Evolutionary conservation across 2,888 invertebrate species (phyloP).

Genomic region (Acanthococcus lagerstroemiae): DNA sequence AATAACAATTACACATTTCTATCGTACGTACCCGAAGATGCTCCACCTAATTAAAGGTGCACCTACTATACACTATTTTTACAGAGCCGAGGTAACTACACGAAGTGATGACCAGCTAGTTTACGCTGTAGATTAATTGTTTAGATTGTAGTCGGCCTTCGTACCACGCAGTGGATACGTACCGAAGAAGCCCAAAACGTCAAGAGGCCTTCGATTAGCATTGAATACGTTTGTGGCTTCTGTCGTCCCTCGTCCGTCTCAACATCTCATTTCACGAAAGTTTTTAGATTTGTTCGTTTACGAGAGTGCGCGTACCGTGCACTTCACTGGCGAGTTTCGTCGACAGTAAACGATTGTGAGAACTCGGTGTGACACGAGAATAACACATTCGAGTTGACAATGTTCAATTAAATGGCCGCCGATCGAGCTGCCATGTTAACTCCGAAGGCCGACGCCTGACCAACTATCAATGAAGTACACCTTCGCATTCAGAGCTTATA

Average conservation of each 20-base stretch:
- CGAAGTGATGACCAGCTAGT: constrained; percentile 28
- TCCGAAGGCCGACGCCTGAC: too few species aligned
- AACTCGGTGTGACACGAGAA: too few species aligned
- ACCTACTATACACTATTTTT: constrained; percentile 7
- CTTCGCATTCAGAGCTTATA: too few species aligned
- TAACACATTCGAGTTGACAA: too few species aligned
- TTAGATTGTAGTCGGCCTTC: constrained; percentile 27
- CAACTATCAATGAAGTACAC: too few species aligned
- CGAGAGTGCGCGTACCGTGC: too few species aligned
- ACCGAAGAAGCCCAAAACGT: neutral
- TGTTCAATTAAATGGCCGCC: too few species aligned
- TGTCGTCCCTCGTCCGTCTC: neutral
- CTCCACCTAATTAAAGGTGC: neutral
- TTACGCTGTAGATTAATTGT: constrained; percentile 21
- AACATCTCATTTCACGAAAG: neutral
- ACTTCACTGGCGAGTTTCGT: too few species aligned
- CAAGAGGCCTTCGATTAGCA: neutral
- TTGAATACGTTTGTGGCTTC: neutral
- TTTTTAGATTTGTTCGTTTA: too few species aligned
- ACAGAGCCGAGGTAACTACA: constrained; percentile 5
- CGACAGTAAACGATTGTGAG: too few species aligned
- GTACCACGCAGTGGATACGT: neutral
- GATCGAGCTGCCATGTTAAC: too few species aligned
- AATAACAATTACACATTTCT: neutral
- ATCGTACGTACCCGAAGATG: too few species aligned